Evolutionary conservation across 1,140 invertebrate genomes (phyloP).

Genomic region (Bombus pyrosoma): DNA sequence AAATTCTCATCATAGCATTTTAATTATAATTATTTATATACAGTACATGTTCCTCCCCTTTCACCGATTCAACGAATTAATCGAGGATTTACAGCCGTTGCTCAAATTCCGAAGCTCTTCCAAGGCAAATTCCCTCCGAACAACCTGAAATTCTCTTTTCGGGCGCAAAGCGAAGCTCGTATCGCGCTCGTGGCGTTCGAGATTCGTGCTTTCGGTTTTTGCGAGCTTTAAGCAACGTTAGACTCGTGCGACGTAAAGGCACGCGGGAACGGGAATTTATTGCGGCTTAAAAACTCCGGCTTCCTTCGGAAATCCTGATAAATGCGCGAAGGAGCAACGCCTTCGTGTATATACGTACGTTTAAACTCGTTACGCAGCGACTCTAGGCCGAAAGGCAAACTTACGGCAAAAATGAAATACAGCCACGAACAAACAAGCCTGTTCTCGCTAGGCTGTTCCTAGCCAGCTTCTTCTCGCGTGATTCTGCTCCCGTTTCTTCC

Average conservation of each 20-base stretch:
- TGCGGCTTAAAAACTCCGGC: slow-evolving; percentile 82
- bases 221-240: slow-evolving; percentile 68
- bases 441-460: background rate
- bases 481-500: background rate
- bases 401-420: slow-evolving; percentile 59
- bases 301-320: slow-evolving; percentile 82
- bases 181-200: slow-evolving; percentile 37
- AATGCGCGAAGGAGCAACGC: slow-evolving; percentile 77
- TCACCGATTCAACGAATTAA: background rate
- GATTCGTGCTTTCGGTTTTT: slow-evolving; percentile 65
- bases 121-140: background rate
- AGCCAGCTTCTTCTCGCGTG: background rate
- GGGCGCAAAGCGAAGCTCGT: slow-evolving; percentile 12
- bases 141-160: background rate
- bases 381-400: slow-evolving; percentile 81
- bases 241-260: slow-evolving; percentile 56
- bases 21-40: no score
- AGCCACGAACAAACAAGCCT: slow-evolving; percentile 57
- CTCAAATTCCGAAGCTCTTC: background rate
- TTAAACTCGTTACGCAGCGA: slow-evolving; percentile 50
- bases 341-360: slow-evolving; percentile 55
- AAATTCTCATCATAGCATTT: no score
- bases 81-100: background rate
- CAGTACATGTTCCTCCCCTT: fast-evolving
- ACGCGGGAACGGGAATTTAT: slow-evolving; percentile 78